Percentiles rank a stretch among this genome's conserved stretches.
Evolutionary conservation across 2,888 invertebrate species (phyloP).

Genomic region (Ypsolopha scabrella): DNA sequence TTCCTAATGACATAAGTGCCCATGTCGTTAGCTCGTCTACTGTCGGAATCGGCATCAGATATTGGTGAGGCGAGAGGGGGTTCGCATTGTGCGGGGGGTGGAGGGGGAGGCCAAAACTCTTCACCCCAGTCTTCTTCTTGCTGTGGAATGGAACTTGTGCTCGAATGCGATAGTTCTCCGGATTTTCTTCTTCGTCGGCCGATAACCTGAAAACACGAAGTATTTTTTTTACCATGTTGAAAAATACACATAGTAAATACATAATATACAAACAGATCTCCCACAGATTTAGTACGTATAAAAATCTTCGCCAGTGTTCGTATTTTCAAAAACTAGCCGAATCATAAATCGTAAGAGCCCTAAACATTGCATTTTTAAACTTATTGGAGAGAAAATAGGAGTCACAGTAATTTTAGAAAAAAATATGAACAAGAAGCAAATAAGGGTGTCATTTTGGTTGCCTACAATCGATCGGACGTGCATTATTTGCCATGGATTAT

Average conservation of each 20-base stretch:
- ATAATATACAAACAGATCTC: not conserved
- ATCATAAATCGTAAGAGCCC: not conserved
- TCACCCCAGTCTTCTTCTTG: constrained; percentile 72
- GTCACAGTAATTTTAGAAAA: no score
- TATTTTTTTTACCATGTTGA: not conserved
- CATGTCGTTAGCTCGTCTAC: constrained; percentile 46
- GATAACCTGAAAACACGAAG: constrained; percentile 53
- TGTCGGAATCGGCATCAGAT: constrained; percentile 68
- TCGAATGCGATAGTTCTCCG: constrained; percentile 72
- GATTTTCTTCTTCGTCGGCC: constrained; percentile 68
- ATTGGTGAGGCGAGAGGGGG: constrained; percentile 74
- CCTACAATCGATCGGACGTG: no score
- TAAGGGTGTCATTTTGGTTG: no score
- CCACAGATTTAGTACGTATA: not conserved
- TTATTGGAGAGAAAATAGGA: no score
- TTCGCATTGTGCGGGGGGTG: constrained; percentile 72
- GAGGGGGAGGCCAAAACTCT: constrained; percentile 81
- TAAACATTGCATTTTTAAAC: no score
- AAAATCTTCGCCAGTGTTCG: not conserved
- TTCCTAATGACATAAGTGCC: constrained; percentile 88
- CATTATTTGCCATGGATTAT: no score
- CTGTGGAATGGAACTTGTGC: constrained; percentile 80
- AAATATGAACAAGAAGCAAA: no score
- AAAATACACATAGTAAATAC: not conserved
- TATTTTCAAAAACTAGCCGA: not conserved